Evolutionary conservation across 2,113 vertebrate species (phyloP), one percentile per base, ranked within the genome.

Genomic region (Microtus ochrogaster): DNA sequence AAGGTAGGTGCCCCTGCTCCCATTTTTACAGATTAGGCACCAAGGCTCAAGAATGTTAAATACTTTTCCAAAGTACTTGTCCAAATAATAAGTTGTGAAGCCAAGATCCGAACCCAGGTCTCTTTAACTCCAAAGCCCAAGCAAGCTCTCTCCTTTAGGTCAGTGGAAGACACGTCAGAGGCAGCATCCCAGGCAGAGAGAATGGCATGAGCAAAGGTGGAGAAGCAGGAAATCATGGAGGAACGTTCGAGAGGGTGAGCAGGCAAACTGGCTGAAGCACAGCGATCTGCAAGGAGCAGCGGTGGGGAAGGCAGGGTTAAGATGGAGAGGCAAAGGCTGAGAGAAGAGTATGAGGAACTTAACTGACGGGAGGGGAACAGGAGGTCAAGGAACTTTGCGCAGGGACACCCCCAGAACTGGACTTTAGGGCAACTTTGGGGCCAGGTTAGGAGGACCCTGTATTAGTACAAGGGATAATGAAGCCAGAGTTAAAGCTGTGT

Each of bases 211-310:
- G 90, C 96, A 97, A 96, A 97, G 89, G 96, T 87, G 89, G 58
- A 97, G 92, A 94, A 93, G 90, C 93, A 94, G 89, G 96, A 97
- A 82, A 79, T 86, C 85, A 17, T 26, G 47, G 92, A 97, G 91
- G 39, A 90, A 83, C 86, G 85, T 49, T 95, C 92, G 89, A 92
- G 94, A 77, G 90, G 97, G 92, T 91, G 90, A 95, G 85, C 0
- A 90, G 90, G 89, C 91, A 93, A 66, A 73, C 92, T 95, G 97
- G 73, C 0, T 68, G 95, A 96, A 90, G 92, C 88, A 83, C 88
- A 55, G 81, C 72, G 81, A 96, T 96, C 96, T 96, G 91, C 95
- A 98, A 82, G 94, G 91, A 92, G 94, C 86, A 96, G 95, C n/a
- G 72, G 76, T 21, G 72, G 78, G 94, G 90, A 95, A 87, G 94